Conservation (phyloP, 2,113 vertebrate species). For the Pagrus major region DNA sequence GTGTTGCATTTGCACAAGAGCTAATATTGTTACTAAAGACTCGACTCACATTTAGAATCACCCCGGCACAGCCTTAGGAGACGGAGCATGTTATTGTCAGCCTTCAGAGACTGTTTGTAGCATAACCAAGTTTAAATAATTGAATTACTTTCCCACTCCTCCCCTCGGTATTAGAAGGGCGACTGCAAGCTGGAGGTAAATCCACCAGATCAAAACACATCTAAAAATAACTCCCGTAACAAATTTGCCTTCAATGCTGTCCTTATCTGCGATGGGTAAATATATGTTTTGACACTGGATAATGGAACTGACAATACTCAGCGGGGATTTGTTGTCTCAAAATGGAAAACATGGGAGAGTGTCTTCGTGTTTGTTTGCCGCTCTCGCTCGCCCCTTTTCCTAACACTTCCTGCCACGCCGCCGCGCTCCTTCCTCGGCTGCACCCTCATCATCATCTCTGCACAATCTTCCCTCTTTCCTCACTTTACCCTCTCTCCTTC, state of each 20-base stretch:
- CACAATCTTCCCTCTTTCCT: constrained; percentile 60
- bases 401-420: constrained; percentile 16
- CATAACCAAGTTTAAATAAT: constrained; percentile 79
- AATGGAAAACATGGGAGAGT: constrained; percentile 53
- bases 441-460: constrained; percentile 65
- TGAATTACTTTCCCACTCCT: constrained; percentile 72
- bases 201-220: constrained; percentile 70
- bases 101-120: constrained; percentile 74
- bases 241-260: constrained; percentile 66
- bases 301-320: constrained; percentile 74
- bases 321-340: constrained; percentile 66
- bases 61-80: constrained; percentile 40
- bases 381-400: constrained; percentile 11
- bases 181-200: constrained; percentile 73
- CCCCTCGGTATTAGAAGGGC: constrained; percentile 67
- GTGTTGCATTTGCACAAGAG: constrained; percentile 15
- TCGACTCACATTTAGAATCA: constrained; percentile 49
- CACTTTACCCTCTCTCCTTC: constrained; percentile 43
- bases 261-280: constrained; percentile 67
- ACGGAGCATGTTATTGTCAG: constrained; percentile 69
- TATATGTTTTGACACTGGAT: constrained; percentile 72
- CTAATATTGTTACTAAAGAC: constrained; percentile 54
- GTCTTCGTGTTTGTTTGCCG: constrained; percentile 42
- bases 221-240: constrained; percentile 77
- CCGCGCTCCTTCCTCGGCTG: constrained; percentile 31